Base-by-base conservation (phyloP, 37 sponge, comb jelly and placozoan species). In the Bolinopsis microptera region DNA sequence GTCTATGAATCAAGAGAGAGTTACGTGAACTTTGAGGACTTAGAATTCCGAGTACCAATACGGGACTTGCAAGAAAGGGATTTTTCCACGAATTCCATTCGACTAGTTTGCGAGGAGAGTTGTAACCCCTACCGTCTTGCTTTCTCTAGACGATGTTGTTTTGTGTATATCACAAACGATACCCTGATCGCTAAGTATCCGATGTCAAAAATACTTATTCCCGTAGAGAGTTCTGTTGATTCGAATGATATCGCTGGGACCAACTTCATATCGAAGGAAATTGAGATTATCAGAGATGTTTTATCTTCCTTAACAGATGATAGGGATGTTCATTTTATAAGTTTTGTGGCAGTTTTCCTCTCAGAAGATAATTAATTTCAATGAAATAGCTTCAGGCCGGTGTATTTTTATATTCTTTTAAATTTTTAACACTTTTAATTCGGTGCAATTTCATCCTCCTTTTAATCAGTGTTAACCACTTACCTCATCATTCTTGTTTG, bases 1-100 rank as follows among this genome's bases (percentile, higher is more conserved):
- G 33, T 77, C 1, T 77, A 35, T 36, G 9, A 77, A 18, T 32
- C 35, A 22, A 77, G 80, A 77, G 80, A 77, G 35, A 77, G 80
- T 18, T 77, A 32, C 18, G 37, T 77, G 36, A 32, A 32, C 2
- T 22, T 32, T 1, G 37, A 77, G 36, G 80, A 77, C 8, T 32
- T 77, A 1, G 32, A 32, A 32, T 77, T 77, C 18, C 1, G 18
- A 18, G 33, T 77, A 3, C 36, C 80, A 35, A 1, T 77, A 9
- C 21, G 1, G 80, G 80, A 32, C 1, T 1, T 77, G 18, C 28
- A 18, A 35, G 33, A 28, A 32, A 32, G 36, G 27, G 18, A 9
- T 34, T 31, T 77, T 35, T 21, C 13, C 8, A 77, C 21, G 28
- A 36, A 77, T 35, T 9, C 27, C 28, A 36, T 77, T 1, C 0